Evolutionary conservation across 2,888 invertebrate species (phyloP).

Genomic region (Cerastis rubricosa): DNA sequence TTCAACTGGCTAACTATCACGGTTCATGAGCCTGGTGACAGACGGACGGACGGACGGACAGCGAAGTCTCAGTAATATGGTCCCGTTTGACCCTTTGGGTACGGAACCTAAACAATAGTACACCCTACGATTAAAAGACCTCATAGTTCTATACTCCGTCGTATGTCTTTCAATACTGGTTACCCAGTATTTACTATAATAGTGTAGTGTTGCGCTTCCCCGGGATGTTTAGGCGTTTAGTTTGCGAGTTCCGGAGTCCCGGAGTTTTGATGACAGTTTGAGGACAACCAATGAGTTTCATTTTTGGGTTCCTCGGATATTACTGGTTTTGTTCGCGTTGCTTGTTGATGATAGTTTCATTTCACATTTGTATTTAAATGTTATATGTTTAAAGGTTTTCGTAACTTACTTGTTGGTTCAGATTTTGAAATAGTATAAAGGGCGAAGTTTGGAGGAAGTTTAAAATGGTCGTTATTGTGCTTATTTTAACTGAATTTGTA

Average conservation of each 20-base stretch:
- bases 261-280: slow-evolving; percentile 49
- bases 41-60: no score
- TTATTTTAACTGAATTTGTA: background rate
- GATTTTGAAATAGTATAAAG: background rate
- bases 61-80: no score
- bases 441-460: background rate
- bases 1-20: no score
- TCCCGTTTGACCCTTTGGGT: no score
- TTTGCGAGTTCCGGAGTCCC: slow-evolving; percentile 25
- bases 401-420: background rate
- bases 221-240: slow-evolving; percentile 25
- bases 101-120: no score
- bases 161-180: slow-evolving; percentile 12
- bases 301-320: slow-evolving; percentile 19
- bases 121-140: background rate
- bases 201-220: slow-evolving; percentile 36
- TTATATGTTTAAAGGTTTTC: background rate
- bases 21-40: no score
- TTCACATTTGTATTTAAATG: slow-evolving; percentile 2
- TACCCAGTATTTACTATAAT: slow-evolving; percentile 22
- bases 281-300: slow-evolving; percentile 20
- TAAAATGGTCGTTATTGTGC: background rate
- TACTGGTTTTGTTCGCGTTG: background rate
- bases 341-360: slow-evolving; percentile 34
- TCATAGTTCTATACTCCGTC: background rate